These are phyloP conservation scores for Virgularia gustaviana DNA, from an alignment of 92 coral and sea anemone species.

Conservation along the genomic window DNA sequence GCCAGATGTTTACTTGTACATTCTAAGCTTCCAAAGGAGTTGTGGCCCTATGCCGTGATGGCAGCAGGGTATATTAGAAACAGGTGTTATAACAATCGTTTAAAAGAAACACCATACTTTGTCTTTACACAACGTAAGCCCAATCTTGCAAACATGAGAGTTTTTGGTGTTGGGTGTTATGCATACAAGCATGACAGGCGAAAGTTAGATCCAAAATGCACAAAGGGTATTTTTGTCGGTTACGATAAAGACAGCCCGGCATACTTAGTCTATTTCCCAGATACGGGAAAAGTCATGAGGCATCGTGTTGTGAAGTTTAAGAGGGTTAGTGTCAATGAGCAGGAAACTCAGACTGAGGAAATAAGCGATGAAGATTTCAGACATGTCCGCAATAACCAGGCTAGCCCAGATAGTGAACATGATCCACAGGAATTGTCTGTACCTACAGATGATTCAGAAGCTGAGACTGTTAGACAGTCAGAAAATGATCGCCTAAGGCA, in stretches of 20 bases:
- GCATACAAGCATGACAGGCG: slow-evolving; percentile 32
- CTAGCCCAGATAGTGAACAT: slow-evolving; percentile 7
- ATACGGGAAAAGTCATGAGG: slow-evolving; percentile 36
- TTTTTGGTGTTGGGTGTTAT: slow-evolving; percentile 53
- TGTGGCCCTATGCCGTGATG: slow-evolving; percentile 61
- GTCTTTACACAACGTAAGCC: slow-evolving; percentile 54
- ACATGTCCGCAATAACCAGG: slow-evolving; percentile 17
- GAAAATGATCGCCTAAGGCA: slow-evolving; percentile 21
- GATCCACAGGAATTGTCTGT: slow-evolving; percentile 5
- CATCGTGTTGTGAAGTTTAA: slow-evolving; percentile 43
- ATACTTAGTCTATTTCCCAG: slow-evolving; percentile 46
- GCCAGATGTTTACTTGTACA: slow-evolving; percentile 49
- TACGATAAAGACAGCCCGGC: slow-evolving; percentile 53
- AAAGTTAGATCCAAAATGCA: slow-evolving; percentile 36
- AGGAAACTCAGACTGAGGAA: slow-evolving; percentile 47
- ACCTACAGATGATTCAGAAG: slow-evolving; percentile 27
- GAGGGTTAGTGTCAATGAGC: slow-evolving; percentile 36
- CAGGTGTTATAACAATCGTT: slow-evolving; percentile 52
- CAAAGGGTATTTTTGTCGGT: slow-evolving; percentile 31
- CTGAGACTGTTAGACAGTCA: background rate
- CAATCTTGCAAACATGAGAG: slow-evolving; percentile 49
- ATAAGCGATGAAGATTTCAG: slow-evolving; percentile 18
- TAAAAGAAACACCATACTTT: slow-evolving; percentile 51
- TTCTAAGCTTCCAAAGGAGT: slow-evolving; percentile 29
- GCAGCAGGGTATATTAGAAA: slow-evolving; percentile 52